Conservation (phyloP, 2,113 vertebrate genomes). For the Pelobates fuscus region DNA sequence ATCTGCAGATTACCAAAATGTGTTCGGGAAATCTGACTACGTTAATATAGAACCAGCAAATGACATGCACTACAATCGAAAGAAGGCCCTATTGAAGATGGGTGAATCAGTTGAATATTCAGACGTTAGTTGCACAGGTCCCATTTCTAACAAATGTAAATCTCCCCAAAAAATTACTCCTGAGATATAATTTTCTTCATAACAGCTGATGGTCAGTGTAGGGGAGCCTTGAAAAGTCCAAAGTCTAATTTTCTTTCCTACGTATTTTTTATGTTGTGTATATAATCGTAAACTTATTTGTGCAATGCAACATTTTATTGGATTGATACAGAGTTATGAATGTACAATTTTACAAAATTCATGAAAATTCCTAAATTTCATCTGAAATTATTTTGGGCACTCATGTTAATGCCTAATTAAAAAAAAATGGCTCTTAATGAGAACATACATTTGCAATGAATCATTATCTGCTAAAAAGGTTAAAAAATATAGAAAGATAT, state of each 20-base stretch:
- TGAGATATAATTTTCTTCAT: not conserved
- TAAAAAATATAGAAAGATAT: no score
- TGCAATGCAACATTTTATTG: not conserved
- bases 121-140: not conserved
- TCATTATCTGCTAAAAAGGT: no score
- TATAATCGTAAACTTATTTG: not conserved
- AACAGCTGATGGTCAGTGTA: no score
- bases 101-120: conserved; percentile 55
- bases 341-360: not conserved
- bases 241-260: not conserved
- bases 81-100: not conserved
- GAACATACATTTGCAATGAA: no score
- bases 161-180: not conserved
- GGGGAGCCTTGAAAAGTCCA: not conserved
- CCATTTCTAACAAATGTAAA: not conserved
- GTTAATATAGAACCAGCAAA: conserved; percentile 60
- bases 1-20: conserved; percentile 56
- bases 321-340: not conserved
- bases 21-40: conserved; percentile 49
- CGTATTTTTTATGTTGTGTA: not conserved
- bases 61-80: conserved; percentile 12
- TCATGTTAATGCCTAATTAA: no score
- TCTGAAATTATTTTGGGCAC: no score
- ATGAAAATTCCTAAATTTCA: no score
- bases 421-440: no score